Conservation (phyloP, 1,140 invertebrate genomes). For the Leucophenga varia region DNA sequence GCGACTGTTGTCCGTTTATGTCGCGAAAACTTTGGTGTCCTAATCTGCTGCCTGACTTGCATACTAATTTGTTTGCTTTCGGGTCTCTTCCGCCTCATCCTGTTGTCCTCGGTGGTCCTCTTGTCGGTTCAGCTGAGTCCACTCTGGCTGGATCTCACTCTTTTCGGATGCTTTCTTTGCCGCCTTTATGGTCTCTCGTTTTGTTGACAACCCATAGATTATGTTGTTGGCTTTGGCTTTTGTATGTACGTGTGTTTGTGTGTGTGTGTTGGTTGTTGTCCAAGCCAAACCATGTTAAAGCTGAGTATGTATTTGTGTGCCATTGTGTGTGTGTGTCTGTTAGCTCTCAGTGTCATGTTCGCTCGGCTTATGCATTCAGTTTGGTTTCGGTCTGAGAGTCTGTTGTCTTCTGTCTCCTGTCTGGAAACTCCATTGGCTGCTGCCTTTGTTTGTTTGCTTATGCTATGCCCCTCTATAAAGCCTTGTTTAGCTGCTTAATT, state of each 20-base stretch:
- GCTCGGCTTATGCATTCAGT: constrained; percentile 36
- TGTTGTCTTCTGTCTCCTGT: neutral
- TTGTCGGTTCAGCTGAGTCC: too few species aligned
- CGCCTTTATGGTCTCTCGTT: constrained; percentile 40
- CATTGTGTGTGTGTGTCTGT: constrained; percentile 6
- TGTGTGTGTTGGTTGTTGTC: too few species aligned
- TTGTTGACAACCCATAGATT: constrained; percentile 52
- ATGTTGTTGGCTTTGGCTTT: constrained; percentile 51
- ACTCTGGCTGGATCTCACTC: too few species aligned
- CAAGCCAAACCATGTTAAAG: too few species aligned
- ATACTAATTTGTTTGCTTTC: constrained; percentile 53
- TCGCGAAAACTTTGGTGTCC: constrained; percentile 44
- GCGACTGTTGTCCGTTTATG: constrained; percentile 43
- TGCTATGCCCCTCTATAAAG: constrained; percentile 38
- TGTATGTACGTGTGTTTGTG: constrained; percentile 28
- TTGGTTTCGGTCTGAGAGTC: constrained; percentile 12
- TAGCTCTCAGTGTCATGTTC: constrained; percentile 24
- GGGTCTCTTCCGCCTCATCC: neutral
- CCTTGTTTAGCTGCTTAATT: constrained; percentile 52
- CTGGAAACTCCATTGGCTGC: constrained; percentile 18
- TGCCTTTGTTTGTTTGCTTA: constrained; percentile 38
- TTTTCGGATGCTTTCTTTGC: constrained; percentile 24
- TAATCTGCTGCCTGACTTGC: constrained; percentile 51
- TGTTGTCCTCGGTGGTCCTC: neutral
- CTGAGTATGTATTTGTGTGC: constrained; percentile 16